Evolutionary conservation across 2,888 invertebrate genomes (phyloP), one percentile per base, ranked within the genome.

Genomic region (Drepanosiphum platanoidis): DNA sequence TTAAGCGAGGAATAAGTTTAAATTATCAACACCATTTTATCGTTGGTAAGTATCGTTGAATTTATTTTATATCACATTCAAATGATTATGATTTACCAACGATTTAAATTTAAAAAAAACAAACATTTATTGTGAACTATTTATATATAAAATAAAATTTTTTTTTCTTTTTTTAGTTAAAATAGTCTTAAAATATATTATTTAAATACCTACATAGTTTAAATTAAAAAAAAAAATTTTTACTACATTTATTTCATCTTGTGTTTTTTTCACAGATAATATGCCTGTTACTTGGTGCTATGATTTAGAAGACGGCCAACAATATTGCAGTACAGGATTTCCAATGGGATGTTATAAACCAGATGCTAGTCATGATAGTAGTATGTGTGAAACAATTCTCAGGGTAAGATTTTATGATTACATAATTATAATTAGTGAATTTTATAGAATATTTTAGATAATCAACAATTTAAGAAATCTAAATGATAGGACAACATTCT

Each of bases 1-100:
- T 99, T 86, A 95, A 95, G 90, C 95, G 95, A 91, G 98, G 97
- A 86, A 97, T 98, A 92, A 94, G 94, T 86, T 91, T 97, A 82
- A 98, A 98, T 90, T 99, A 99, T 90, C 97, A 98, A 89, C 99
- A 99, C 90, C 99, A 99, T 90, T 99, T 99, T 99, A 96, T 97
- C 88, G 92, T 96, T 87, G 92, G 92, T 91, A 88, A 88, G 92
- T 34, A 5, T n/a, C n/a, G 27, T 61, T 61, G 1, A 64, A 61
- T 8, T 88, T 82, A 3, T 66, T 15, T 8, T 39, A 32, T 8
- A 46, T 70, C n/a, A n/a, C n/a, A n/a, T n/a, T n/a, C n/a, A n/a
- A n/a, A n/a, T n/a, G n/a, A n/a, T n/a, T n/a, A n/a, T n/a, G n/a
- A n/a, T n/a, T n/a, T n/a, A n/a, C n/a, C n/a, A n/a, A n/a, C n/a